A percentile compares a stretch with the other conserved stretches of the same genome.
Conservation (phyloP, 1,140 invertebrate genomes). For the Lasioglossum albipes region DNA sequence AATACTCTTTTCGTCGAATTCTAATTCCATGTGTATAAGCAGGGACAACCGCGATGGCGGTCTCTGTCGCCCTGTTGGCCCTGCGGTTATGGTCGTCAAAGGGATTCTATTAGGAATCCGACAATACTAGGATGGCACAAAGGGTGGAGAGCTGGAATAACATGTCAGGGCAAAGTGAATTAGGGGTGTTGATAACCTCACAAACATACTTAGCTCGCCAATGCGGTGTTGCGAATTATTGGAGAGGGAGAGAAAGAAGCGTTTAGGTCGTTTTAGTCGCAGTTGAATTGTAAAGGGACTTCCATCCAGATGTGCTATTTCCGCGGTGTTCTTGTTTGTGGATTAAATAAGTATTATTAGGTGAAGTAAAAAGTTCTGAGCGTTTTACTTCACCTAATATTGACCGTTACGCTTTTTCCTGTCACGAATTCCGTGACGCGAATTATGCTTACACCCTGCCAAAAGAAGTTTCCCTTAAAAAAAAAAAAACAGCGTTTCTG, state of each 20-base stretch:
- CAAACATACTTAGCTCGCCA: constrained; percentile 63
- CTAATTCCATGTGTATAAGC: neutral
- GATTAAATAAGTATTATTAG: too few species aligned
- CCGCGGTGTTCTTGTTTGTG: too few species aligned
- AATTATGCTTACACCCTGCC: too few species aligned
- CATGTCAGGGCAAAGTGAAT: constrained; percentile 63
- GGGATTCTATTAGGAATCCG: constrained; percentile 44
- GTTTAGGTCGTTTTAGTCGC: too few species aligned
- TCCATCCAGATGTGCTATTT: too few species aligned
- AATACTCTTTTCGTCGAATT: neutral
- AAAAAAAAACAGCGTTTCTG: too few species aligned
- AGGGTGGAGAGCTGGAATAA: constrained; percentile 45
- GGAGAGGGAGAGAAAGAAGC: neutral
- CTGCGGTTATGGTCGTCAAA: constrained; percentile 24
- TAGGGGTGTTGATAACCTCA: constrained; percentile 66
- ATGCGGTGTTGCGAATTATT: neutral
- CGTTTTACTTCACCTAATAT: too few species aligned
- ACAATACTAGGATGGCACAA: neutral
- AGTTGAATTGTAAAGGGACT: too few species aligned
- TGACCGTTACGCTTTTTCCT: too few species aligned
- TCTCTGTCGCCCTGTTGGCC: neutral
- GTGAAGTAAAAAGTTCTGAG: too few species aligned
- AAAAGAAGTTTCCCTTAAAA: too few species aligned
- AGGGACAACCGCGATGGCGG: neutral
- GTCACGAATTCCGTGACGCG: too few species aligned